These are phyloP conservation scores for Coenonympha glycerion DNA, from an alignment of 2,888 invertebrate genomes.

Conservation along the genomic window DNA sequence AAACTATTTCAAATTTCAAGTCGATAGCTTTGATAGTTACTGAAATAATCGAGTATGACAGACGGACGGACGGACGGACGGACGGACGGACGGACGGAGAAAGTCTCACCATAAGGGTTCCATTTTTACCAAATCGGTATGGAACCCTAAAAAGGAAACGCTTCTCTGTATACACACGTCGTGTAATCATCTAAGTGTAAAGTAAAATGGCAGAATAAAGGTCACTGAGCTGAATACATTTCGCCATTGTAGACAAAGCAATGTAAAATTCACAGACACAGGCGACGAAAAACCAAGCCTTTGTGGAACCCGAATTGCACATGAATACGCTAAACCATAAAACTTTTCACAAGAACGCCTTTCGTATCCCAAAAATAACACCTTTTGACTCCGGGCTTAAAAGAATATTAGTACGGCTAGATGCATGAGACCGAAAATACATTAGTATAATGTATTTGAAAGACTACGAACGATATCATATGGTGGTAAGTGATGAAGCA, in stretches of 20 bases:
- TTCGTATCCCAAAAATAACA: neutral
- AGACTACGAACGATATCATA: too few relatives aligned
- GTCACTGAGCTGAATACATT: conserved; percentile 18
- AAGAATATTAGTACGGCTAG: too few relatives aligned
- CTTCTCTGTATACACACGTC: conserved; percentile 22
- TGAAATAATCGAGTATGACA: too few relatives aligned
- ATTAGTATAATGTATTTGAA: too few relatives aligned
- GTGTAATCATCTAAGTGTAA: conserved; percentile 23
- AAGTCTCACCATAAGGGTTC: too few relatives aligned
- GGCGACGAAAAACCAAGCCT: conserved; percentile 15
- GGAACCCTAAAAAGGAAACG: neutral
- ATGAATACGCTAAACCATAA: conserved; percentile 6
- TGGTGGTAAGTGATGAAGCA: too few relatives aligned
- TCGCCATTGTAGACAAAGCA: conserved; percentile 17
- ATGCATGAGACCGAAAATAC: too few relatives aligned
- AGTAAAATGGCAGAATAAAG: conserved; percentile 23
- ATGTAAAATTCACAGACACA: conserved; percentile 15
- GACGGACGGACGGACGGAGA: too few relatives aligned
- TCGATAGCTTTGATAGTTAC: too few relatives aligned
- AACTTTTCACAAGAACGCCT: conserved; percentile 10
- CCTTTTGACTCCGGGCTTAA: neutral
- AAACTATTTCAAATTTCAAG: too few relatives aligned
- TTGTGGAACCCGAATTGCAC: conserved; percentile 8
- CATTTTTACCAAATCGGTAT: too few relatives aligned
- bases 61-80: too few relatives aligned